Conservation (phyloP, 2,888 invertebrate genomes). For the Amblyteles armatorius region DNA sequence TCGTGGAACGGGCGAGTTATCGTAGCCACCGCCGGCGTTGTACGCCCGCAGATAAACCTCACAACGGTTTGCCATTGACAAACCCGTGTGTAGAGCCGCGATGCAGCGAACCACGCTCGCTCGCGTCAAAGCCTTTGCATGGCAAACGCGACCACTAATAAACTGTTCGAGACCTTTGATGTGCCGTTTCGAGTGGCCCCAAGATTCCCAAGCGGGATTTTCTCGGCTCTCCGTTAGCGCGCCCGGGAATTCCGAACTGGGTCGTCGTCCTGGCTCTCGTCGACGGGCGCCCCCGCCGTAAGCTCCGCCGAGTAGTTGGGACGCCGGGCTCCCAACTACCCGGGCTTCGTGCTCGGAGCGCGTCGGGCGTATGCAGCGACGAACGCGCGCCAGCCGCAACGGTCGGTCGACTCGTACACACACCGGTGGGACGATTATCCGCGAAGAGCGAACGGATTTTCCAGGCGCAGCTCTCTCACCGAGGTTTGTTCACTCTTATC, state of each 20-base stretch:
- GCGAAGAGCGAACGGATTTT: not conserved
- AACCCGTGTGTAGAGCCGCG: not conserved
- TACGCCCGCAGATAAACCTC: not conserved
- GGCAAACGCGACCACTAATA: slow-evolving; percentile 17
- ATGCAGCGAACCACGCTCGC: slow-evolving; percentile 1
- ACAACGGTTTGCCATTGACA: slow-evolving; percentile 21
- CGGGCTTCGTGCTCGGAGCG: slow-evolving; percentile 41
- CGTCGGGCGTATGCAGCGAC: not conserved
- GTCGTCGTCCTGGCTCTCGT: slow-evolving; percentile 44
- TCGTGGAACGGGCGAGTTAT: not conserved
- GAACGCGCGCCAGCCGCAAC: not conserved
- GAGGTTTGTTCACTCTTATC: slow-evolving; percentile 22
- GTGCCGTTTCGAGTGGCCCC: not conserved
- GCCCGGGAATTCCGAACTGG: slow-evolving; percentile 51
- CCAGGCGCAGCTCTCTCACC: not conserved
- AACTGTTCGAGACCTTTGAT: slow-evolving; percentile 11
- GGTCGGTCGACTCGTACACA: not conserved
- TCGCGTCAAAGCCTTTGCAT: slow-evolving; percentile 28
- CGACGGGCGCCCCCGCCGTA: slow-evolving; percentile 4
- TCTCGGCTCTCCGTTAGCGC: not conserved
- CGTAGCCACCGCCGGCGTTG: not conserved
- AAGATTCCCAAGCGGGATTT: slow-evolving; percentile 27
- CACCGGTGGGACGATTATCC: not conserved
- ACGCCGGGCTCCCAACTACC: too few species aligned
- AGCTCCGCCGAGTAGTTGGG: not conserved